phyloP scores from a whole-genome alignment of 1,140 invertebrate species.

The Papilio polytes region DNA sequence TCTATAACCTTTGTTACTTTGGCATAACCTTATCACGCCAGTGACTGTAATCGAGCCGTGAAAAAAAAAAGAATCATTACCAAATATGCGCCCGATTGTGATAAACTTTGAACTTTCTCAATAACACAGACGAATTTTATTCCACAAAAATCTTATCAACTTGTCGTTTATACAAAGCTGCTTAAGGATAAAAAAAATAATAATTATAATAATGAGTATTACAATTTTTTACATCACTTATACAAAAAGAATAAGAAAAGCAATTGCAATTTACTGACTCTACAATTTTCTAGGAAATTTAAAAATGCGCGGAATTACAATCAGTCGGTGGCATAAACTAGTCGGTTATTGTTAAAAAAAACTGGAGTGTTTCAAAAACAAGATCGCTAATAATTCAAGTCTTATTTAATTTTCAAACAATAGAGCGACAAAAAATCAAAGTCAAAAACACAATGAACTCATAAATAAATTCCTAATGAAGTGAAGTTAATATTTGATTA shows the following conservation, averaged over 20 bases:
- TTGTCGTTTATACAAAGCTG: background rate
- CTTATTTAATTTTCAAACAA: background rate
- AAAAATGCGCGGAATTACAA: background rate
- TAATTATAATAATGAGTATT: background rate
- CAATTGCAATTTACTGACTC: background rate
- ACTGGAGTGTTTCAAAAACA: background rate
- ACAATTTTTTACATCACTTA: background rate
- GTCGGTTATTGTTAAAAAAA: background rate
- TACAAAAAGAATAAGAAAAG: background rate
- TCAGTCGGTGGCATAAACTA: background rate
- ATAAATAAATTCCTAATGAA: slow-evolving; percentile 13
- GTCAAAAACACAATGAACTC: background rate
- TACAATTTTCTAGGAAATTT: too few species aligned
- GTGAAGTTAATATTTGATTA: slow-evolving; percentile 29
- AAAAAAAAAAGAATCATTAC: slow-evolving; percentile 6
- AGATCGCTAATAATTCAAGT: background rate
- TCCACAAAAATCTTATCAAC: slow-evolving; percentile 1
- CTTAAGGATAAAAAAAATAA: background rate
- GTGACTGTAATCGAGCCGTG: background rate
- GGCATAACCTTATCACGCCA: background rate
- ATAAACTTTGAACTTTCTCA: slow-evolving; percentile 14
- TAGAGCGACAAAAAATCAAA: background rate
- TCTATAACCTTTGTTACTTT: background rate
- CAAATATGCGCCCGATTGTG: background rate
- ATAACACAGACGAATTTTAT: slow-evolving; percentile 2